Evolutionary conservation across 2,113 vertebrate species (phyloP).

Genomic region (Eonycteris spelaea): DNA sequence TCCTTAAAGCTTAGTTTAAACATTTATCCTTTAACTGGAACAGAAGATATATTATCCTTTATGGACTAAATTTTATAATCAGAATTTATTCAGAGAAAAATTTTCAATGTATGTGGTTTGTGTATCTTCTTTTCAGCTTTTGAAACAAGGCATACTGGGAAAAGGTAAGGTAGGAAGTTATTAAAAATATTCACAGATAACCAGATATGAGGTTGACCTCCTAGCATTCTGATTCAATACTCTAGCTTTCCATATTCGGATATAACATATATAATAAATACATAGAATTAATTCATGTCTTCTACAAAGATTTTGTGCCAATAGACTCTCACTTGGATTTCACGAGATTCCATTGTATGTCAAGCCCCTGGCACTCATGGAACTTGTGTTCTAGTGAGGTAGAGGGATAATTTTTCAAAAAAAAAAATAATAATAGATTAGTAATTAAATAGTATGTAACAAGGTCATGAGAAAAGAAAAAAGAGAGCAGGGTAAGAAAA

Average conservation of each 20-base stretch:
- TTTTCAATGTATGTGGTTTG: neutral
- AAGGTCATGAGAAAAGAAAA: neutral
- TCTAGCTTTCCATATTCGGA: neutral
- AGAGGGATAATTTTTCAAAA: neutral
- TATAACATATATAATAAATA: neutral
- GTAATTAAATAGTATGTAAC: neutral
- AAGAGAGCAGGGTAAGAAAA: neutral
- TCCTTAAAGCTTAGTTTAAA: neutral
- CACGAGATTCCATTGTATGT: neutral
- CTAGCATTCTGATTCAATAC: neutral
- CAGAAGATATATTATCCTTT: neutral
- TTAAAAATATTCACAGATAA: neutral
- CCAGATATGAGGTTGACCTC: neutral
- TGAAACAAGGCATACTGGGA: neutral
- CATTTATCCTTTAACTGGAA: neutral
- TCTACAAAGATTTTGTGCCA: neutral
- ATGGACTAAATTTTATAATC: neutral
- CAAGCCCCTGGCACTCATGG: neutral
- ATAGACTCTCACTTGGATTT: no score
- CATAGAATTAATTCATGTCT: neutral
- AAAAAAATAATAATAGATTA: neutral
- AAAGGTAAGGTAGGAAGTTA: neutral
- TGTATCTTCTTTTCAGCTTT: neutral
- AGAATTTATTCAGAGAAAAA: neutral
- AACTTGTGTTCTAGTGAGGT: neutral